Evolutionary conservation across 2,797 vertebrate species (phyloP), one percentile per base, ranked within the genome.

Genomic region (Scomberomorus guttatus): DNA sequence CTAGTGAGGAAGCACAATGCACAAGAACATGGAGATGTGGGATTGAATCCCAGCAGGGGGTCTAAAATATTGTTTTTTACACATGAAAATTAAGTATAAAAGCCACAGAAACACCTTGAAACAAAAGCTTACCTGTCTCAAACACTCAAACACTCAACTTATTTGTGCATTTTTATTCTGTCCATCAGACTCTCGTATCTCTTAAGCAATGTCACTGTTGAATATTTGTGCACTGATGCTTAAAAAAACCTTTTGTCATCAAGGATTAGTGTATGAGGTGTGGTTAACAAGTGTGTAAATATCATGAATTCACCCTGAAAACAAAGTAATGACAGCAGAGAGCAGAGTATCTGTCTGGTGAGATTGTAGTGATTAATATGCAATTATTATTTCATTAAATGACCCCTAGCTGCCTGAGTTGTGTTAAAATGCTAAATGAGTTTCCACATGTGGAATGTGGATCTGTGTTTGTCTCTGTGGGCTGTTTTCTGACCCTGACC

Each of bases 401-500:
- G 12, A 44, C 14, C 14, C 42, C 13, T 13, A 44, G 42, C 27
- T 6, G 1, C 46, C 22, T 52, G 25, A 20, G 32, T 25, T 20
- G n/a, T 69, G 69, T 46, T 25, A 20, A 56, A n/a, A n/a, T 1
- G n/a, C 42, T 10, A 18, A 18, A 24, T 25, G 10, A 13, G 22
- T 34, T 39, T 27, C 9, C 44, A 39, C 50, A 5, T 50, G 32
- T 2, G 52, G 58, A 50, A 60, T 24, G 56, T 39, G 68, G 42
- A 24, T 13, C 1, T 12, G 6, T 52, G 60, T 85, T 77, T 84
- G 59, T 77, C n/a, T 74, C 34, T 65, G 66, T 48, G n/a, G 79
- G 66, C 54, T 77, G 68, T 70, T 63, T 63, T 67, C 65, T 71
- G 73, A 62, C 63, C 24, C 0, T 55, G 60, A 74, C 64, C 37